Percentiles rank a stretch among this genome's conserved stretches.
Evolutionary conservation across 2,113 vertebrate species (phyloP).

Genomic region (Dromas ardeola): DNA sequence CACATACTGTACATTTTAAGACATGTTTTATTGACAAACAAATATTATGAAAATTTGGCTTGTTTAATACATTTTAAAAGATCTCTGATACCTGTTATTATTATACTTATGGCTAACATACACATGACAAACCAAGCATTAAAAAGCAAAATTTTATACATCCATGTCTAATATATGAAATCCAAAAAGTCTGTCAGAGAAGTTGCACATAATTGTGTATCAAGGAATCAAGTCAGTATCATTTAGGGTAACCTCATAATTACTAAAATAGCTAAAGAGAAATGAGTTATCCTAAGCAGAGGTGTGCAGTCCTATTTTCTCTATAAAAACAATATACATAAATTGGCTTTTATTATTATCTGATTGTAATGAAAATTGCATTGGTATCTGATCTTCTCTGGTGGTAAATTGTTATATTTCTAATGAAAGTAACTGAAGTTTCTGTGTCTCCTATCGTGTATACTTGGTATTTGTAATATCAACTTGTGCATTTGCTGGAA

Average conservation of each 20-base stretch:
- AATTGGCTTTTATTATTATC: neutral
- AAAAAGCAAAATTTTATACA: neutral
- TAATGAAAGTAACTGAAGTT: neutral
- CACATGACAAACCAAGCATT: neutral
- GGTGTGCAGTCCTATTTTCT: neutral
- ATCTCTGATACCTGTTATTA: neutral
- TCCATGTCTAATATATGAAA: neutral
- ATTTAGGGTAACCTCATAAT: neutral
- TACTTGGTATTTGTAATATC: neutral
- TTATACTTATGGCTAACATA: neutral
- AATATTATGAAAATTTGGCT: neutral
- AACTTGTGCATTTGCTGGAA: neutral
- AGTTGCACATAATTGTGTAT: neutral
- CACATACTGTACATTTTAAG: neutral
- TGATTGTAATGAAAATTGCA: neutral
- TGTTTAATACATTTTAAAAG: neutral
- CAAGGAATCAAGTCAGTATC: neutral
- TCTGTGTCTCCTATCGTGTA: neutral
- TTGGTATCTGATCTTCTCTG: neutral
- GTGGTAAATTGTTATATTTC: neutral
- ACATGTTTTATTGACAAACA: neutral
- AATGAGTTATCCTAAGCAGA: neutral
- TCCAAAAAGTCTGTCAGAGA: neutral
- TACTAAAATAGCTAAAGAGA: neutral
- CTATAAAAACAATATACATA: neutral